phyloP scores from a whole-genome alignment of 2,888 invertebrate genomes.

The Eupeodes luniger region DNA sequence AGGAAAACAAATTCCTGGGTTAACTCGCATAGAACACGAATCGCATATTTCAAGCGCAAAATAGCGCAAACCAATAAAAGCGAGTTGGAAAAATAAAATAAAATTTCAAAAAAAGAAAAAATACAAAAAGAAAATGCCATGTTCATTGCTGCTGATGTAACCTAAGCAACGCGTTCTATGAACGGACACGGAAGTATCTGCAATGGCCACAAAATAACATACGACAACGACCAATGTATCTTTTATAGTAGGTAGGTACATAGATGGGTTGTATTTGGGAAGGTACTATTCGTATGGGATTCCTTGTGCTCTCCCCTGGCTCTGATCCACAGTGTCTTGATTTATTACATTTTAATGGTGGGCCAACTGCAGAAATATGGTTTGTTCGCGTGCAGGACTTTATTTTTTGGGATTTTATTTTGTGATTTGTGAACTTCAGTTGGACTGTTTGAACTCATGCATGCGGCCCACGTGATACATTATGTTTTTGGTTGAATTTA shows the following conservation, averaged over 20 bases:
- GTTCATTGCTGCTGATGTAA: conserved; percentile 38
- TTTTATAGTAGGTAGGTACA: not conserved
- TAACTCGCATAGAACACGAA: conserved; percentile 51
- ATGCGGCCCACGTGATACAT: conserved; percentile 60
- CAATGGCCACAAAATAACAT: conserved; percentile 49
- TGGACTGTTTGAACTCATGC: conserved; percentile 69
- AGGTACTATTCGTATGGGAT: not conserved
- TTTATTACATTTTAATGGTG: conserved; percentile 72
- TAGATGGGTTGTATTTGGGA: no score
- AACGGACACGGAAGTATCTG: conserved; percentile 34
- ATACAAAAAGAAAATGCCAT: not conserved
- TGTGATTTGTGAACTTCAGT: conserved; percentile 70
- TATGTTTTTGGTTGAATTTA: conserved; percentile 24
- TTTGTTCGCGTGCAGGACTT: conserved; percentile 68
- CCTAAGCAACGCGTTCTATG: not conserved
- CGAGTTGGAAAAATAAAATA: not conserved
- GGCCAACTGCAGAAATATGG: conserved; percentile 72
- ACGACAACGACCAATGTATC: conserved; percentile 21
- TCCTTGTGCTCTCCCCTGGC: not conserved
- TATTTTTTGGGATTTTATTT: conserved; percentile 63
- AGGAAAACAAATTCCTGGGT: conserved; percentile 37
- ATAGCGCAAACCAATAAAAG: conserved; percentile 49
- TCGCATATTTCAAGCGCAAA: conserved; percentile 58
- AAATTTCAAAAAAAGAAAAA: not conserved
- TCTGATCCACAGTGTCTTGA: conserved; percentile 38